Base-by-base conservation (phyloP, 2,888 invertebrate genomes). In the Caenorhabditis uteleia region DNA sequence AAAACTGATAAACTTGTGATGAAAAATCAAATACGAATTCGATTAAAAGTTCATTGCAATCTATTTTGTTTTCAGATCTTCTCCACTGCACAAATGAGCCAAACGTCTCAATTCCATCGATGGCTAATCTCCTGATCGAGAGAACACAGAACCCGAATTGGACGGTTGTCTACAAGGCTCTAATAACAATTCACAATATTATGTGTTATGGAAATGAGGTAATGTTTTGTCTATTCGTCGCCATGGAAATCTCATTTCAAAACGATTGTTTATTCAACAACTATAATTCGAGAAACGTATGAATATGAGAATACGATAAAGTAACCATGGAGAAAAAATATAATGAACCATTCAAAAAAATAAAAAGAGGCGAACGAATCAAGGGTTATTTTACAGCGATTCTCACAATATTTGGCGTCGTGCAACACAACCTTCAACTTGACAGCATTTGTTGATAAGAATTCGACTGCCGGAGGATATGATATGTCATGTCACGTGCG, bases 121-220 rank as follows among this genome's bases (percentile, higher is more conserved):
- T 98, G 87, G 98, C 98, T 70, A 97, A 97, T 88, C 88, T 97
- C 83, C 89, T 98, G 84, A 93, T 98, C 83, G 97, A 98, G 86
- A 88, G 98, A 83, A 95, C 95, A 75, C 95, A 95, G 86, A 93
- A 94, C 87, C 89, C 91, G 78, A 95, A 92, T 85, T 98, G 98
- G 97, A 92, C 97, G 75, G 95, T 98, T 68, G 97, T 98, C 64
- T 98, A 93, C 87, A 98, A 98, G 86, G 90, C 95, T 49, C 89
- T 98, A 77, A 92, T 98, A 83, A 95, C 97, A 62, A 93, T 95
- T 72, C 98, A 98, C 87, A 95, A 98, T 87, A 88, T 98, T 86
- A 92, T 98, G 89, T 97, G 97, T 84, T 97, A 97, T 87, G 98
- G 98, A 83, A 98, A 98, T 88, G 98, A 98, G 90, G 95, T 95